phyloP scores from a whole-genome alignment of 2,797 vertebrate genomes.

The Enteromius afrohamiltoni region DNA sequence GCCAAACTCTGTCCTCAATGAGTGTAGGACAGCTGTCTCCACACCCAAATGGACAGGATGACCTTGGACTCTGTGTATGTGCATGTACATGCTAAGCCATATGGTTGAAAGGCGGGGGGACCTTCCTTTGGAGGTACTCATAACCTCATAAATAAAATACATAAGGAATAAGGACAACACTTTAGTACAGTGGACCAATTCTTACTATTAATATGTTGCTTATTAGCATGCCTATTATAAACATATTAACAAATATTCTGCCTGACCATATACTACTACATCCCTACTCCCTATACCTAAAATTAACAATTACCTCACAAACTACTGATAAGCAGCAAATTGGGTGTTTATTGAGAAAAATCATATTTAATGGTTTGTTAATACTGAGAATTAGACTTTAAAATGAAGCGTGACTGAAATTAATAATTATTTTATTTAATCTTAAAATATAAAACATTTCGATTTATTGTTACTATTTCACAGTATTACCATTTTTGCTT shows the following conservation, averaged over 20 bases:
- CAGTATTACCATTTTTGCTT: background rate
- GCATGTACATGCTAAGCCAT: background rate
- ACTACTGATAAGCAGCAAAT: background rate
- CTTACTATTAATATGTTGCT: background rate
- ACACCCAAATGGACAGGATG: slow-evolving; percentile 34
- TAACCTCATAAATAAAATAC: background rate
- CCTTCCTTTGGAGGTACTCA: background rate
- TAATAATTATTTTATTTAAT: background rate
- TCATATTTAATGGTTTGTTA: background rate
- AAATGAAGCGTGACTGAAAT: background rate
- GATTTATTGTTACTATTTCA: background rate
- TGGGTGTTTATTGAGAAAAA: background rate
- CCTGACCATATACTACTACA: background rate
- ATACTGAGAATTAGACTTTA: background rate
- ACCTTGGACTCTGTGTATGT: slow-evolving; percentile 51
- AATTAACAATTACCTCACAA: background rate
- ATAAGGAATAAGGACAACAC: background rate
- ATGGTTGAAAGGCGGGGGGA: no score
- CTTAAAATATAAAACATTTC: background rate
- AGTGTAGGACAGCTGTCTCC: slow-evolving; percentile 52
- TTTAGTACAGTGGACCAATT: background rate
- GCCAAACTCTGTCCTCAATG: slow-evolving; percentile 49
- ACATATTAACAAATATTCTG: background rate
- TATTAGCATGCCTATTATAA: background rate
- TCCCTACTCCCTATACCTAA: background rate